phyloP scores from a whole-genome alignment of 2,113 vertebrate species.

The Artemisiospiza belli region DNA sequence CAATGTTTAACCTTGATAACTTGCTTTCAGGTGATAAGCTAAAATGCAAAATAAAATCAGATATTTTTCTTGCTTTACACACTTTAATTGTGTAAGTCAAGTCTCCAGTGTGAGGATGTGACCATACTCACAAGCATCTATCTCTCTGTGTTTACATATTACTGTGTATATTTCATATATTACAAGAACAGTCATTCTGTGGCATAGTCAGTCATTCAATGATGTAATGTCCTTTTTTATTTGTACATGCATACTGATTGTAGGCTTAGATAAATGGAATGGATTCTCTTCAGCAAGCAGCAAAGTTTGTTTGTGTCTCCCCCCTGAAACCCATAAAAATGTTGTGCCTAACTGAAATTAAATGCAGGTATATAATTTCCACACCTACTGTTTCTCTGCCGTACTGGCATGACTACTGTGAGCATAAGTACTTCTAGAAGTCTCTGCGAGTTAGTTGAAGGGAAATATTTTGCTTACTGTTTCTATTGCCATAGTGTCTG shows the following conservation, averaged over 20 bases:
- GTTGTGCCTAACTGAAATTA: neutral
- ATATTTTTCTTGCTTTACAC: neutral
- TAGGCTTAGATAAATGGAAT: neutral
- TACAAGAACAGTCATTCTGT: neutral
- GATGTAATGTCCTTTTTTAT: neutral
- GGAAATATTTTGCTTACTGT: neutral
- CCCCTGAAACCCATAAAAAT: neutral
- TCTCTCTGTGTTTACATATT: neutral
- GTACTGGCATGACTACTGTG: neutral
- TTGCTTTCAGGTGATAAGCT: neutral
- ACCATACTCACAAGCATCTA: neutral
- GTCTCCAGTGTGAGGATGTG: neutral
- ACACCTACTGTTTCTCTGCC: neutral
- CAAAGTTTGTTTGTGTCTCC: neutral
- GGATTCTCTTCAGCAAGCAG: neutral
- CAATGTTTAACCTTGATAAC: neutral
- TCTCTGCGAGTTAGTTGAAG: neutral
- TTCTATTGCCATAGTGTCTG: neutral
- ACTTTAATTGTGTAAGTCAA: neutral
- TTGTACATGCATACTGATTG: neutral
- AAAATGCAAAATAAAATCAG: neutral
- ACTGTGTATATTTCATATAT: neutral
- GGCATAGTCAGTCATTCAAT: neutral
- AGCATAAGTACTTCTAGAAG: neutral
- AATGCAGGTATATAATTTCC: neutral